Percentiles rank a stretch among this genome's conserved stretches.
Evolutionary conservation across 2,797 vertebrate genomes (phyloP).

Genomic region (Tapirus indicus): DNA sequence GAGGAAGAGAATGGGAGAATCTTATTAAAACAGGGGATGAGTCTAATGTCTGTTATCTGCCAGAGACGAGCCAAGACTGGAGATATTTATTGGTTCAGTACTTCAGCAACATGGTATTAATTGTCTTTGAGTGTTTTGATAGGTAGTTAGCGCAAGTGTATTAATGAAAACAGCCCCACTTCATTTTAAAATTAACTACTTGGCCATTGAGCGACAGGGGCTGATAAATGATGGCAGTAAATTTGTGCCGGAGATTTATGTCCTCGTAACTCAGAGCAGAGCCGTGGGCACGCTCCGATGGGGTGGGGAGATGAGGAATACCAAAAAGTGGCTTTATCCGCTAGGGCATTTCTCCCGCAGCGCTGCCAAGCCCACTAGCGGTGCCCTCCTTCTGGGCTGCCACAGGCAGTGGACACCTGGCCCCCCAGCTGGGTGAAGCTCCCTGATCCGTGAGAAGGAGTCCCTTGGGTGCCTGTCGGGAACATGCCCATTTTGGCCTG

Average conservation of each 20-base stretch:
- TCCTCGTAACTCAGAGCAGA: conserved; percentile 38
- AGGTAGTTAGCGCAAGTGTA: conserved; percentile 88
- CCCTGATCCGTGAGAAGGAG: background rate
- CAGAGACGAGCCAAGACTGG: conserved; percentile 82
- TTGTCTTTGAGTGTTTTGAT: conserved; percentile 88
- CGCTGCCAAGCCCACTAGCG: background rate
- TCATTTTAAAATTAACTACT: conserved; percentile 90
- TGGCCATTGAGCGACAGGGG: conserved; percentile 86
- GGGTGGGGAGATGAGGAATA: conserved; percentile 68
- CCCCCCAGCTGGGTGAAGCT: background rate
- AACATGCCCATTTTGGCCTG: background rate
- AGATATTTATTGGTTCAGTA: conserved; percentile 86
- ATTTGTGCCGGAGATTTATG: conserved; percentile 88
- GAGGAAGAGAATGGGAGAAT: conserved; percentile 59
- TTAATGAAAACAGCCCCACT: conserved; percentile 91
- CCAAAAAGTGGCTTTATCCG: conserved; percentile 31
- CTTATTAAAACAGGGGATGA: conserved; percentile 65
- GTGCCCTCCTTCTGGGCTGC: background rate
- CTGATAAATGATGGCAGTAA: conserved; percentile 90
- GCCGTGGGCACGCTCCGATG: conserved; percentile 62
- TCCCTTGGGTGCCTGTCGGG: too few species aligned
- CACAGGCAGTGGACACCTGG: background rate
- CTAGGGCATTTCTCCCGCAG: conserved; percentile 64
- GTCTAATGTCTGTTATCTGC: conserved; percentile 76
- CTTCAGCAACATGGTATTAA: conserved; percentile 87